Conservation (phyloP, 1,140 invertebrate species). For the Mizuhopecten yessoensis region DNA sequence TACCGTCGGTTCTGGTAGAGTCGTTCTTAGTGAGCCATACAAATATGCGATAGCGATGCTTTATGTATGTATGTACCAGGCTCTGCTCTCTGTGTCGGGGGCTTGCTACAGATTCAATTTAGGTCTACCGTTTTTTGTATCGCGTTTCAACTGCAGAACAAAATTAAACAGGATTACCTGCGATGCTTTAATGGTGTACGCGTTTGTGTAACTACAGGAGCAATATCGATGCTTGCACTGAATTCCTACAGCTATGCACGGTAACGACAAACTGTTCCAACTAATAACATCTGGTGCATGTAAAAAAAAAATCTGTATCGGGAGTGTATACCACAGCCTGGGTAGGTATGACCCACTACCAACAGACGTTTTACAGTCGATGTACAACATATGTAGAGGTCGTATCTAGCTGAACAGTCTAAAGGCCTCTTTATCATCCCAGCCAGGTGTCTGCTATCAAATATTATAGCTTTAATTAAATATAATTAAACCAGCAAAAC, state of each 20-base stretch:
- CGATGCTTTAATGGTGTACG: too few species aligned
- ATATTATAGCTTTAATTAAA: not conserved
- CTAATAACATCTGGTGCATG: not conserved
- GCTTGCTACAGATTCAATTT: too few species aligned
- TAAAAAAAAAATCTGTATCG: not conserved
- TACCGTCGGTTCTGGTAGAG: too few species aligned
- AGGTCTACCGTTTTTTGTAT: too few species aligned
- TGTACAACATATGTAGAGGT: not conserved
- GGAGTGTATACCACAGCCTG: not conserved
- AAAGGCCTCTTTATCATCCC: not conserved
- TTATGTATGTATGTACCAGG: too few species aligned
- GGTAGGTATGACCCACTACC: not conserved
- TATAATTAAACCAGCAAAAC: not conserved
- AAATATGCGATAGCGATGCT: too few species aligned
- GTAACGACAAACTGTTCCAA: not conserved
- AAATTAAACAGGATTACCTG: too few species aligned
- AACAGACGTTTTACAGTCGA: not conserved
- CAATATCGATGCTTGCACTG: not conserved
- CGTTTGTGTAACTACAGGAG: too few species aligned
- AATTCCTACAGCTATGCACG: not conserved
- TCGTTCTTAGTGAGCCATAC: too few species aligned
- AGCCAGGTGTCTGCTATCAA: conserved; percentile 9
- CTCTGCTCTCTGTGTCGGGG: too few species aligned
- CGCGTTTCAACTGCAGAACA: too few species aligned
- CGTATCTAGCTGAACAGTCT: not conserved